Conservation (phyloP, 2,113 vertebrate species). For the Chascanopsetta lugubris region DNA sequence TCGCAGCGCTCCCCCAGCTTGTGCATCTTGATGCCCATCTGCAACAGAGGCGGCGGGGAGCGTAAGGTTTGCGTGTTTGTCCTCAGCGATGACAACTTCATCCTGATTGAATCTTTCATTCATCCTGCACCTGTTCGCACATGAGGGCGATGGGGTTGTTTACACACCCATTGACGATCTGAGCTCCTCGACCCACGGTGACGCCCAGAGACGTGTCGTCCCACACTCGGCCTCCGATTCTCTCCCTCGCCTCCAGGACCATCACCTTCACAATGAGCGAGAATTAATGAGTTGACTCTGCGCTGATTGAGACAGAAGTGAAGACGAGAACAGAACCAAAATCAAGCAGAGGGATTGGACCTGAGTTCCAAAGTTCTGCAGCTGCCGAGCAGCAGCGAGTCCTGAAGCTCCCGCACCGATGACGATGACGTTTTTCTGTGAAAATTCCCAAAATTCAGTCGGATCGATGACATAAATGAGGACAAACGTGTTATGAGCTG, state of each 20-base stretch:
- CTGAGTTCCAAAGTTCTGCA: conserved; percentile 96
- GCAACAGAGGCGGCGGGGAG: conserved; percentile 44
- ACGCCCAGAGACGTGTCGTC: conserved; percentile 90
- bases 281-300: background rate
- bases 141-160: conserved; percentile 98
- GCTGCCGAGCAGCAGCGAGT: conserved; percentile 92
- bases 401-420: conserved; percentile 94
- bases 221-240: conserved; percentile 95
- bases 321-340: background rate
- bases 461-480: background rate
- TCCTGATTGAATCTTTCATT: no score
- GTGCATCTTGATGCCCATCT: conserved; percentile 95
- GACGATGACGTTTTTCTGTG: conserved; percentile 89
- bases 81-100: no score
- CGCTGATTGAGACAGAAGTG: no score
- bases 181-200: conserved; percentile 91
- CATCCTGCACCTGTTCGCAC: conserved; percentile 99
- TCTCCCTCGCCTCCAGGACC: conserved; percentile 92
- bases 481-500: background rate
- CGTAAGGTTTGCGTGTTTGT: no score
- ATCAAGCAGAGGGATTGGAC: conserved; percentile 65
- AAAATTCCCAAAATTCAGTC: conserved; percentile 1
- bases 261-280: conserved; percentile 82
- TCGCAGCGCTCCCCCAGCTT: conserved; percentile 94
- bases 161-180: conserved; percentile 96